Conservation (phyloP, 2,113 vertebrate genomes). For the Phodopus roborovskii region DNA sequence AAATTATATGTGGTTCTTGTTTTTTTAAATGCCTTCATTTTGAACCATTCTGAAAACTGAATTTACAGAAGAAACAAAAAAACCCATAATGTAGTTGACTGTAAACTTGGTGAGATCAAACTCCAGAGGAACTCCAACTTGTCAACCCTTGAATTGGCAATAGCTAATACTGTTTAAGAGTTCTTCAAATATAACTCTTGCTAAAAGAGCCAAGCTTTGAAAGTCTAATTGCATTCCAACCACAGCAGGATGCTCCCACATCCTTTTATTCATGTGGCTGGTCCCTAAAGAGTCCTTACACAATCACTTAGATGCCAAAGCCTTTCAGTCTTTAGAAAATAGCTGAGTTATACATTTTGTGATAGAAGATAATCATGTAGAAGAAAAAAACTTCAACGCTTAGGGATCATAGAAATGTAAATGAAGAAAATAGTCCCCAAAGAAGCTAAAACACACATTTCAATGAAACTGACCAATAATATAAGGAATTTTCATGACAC, state of each 20-base stretch:
- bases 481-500: not conserved
- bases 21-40: not conserved
- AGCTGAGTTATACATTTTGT: not conserved
- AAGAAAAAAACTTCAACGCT: not conserved
- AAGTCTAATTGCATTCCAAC: not conserved
- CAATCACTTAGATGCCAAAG: not conserved
- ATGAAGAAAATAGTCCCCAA: slow-evolving; percentile 5
- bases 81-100: not conserved
- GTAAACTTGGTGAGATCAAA: not conserved
- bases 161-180: not conserved
- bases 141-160: not conserved
- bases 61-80: not conserved
- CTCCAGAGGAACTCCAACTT: not conserved
- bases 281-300: not conserved
- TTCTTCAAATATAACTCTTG: not conserved
- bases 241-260: not conserved
- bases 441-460: slow-evolving; percentile 1
- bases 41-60: slow-evolving; percentile 3
- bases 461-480: slow-evolving; percentile 3
- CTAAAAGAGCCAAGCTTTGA: not conserved
- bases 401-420: not conserved
- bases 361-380: not conserved
- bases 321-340: not conserved
- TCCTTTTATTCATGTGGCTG: not conserved
- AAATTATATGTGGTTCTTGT: not conserved